These are phyloP conservation scores for Drosophila leontia DNA, from an alignment of 1,140 invertebrate species.

Conservation along the genomic window DNA sequence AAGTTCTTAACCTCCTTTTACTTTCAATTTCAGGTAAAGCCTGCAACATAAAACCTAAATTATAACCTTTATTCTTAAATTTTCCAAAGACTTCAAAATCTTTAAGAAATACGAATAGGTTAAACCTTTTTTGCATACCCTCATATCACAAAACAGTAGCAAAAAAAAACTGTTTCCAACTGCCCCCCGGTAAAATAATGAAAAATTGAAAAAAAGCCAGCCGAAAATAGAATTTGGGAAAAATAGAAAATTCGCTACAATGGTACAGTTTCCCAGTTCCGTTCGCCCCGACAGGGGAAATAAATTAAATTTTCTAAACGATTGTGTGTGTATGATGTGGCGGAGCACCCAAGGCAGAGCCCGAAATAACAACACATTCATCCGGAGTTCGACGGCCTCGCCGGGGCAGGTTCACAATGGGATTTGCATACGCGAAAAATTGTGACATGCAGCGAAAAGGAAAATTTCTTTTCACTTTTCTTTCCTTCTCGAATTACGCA, in stretches of 20 bases:
- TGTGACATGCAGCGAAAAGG: conserved; percentile 40
- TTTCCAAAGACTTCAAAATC: not conserved
- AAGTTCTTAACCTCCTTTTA: not conserved
- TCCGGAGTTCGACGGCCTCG: conserved; percentile 38
- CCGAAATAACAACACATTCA: conserved; percentile 42
- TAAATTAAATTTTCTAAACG: conserved; percentile 84
- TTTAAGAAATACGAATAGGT: conserved; percentile 20
- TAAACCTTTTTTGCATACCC: conserved; percentile 52
- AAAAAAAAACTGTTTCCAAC: conserved; percentile 55
- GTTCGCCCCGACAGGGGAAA: conserved; percentile 47
- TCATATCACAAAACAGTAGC: conserved; percentile 55
- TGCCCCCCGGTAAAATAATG: conserved; percentile 64
- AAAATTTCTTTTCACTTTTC: conserved; percentile 68
- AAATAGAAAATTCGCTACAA: conserved; percentile 75
- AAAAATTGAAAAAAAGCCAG: conserved; percentile 47
- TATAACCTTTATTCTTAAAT: conserved; percentile 4
- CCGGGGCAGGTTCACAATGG: conserved; percentile 74
- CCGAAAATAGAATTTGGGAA: conserved; percentile 71
- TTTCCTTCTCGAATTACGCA: conserved; percentile 72
- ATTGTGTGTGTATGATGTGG: conserved; percentile 51
- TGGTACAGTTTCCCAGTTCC: conserved; percentile 18
- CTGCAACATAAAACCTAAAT: conserved; percentile 21
- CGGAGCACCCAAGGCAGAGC: conserved; percentile 45
- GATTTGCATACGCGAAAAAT: conserved; percentile 80
- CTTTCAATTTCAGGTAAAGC: conserved; percentile 37